phyloP scores from a whole-genome alignment of 2,888 invertebrate genomes.

The Choristoneura rosaceana region DNA sequence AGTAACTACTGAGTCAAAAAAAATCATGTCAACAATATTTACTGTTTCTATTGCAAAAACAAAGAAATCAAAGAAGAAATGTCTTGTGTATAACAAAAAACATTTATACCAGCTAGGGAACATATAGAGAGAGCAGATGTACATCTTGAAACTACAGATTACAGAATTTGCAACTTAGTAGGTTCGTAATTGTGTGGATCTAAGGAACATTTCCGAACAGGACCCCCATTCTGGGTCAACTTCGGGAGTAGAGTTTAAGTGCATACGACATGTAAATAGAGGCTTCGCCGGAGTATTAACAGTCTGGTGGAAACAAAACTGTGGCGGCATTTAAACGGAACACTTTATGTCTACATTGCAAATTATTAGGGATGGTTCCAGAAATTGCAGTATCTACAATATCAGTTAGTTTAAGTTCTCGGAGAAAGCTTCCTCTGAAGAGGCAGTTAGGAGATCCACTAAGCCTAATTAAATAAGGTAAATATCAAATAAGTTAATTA shows the following conservation, averaged over 20 bases:
- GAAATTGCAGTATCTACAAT: not conserved
- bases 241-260: slow-evolving; percentile 24
- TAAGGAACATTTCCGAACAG: slow-evolving; percentile 5
- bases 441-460: too few relatives aligned
- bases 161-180: not conserved
- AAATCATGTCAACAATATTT: too few relatives aligned
- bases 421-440: not conserved
- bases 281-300: slow-evolving; percentile 19
- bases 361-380: slow-evolving; percentile 16
- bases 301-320: slow-evolving; percentile 13
- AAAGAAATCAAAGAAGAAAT: too few relatives aligned
- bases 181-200: not conserved
- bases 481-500: too few relatives aligned
- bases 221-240: slow-evolving; percentile 9
- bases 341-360: slow-evolving; percentile 12
- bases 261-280: slow-evolving; percentile 36
- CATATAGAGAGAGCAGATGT: not conserved
- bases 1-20: too few relatives aligned
- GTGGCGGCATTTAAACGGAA: slow-evolving; percentile 15
- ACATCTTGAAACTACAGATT: not conserved
- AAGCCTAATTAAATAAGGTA: too few relatives aligned
- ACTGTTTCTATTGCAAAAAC: too few relatives aligned
- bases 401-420: not conserved
- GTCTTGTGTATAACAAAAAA: too few relatives aligned
- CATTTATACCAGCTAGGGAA: too few relatives aligned